Evolutionary conservation across 1,140 invertebrate genomes (phyloP), one percentile per base, ranked within the genome.

Genomic region (Phymorhynchus buccinoides): DNA sequence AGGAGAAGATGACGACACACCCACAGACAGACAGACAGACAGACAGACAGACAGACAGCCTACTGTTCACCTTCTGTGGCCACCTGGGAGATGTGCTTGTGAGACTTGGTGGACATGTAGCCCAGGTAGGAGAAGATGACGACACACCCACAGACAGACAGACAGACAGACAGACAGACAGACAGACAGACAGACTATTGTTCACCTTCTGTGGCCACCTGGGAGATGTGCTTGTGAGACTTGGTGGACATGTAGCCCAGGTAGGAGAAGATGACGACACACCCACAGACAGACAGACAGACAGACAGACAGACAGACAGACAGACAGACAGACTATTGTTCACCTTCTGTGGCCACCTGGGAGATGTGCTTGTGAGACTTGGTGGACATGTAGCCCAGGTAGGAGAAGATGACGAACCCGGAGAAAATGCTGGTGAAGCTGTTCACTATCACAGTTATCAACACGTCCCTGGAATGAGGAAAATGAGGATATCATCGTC

Each of bases 371-470:
- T 97, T 95, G 12, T 96, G 96, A 77, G 97, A 96, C 90, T 96
- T 95, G 52, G 96, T 94, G 14, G 97, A 95, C 95, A 98, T 97
- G 92, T 98, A 99, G 1, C 98, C 98, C 18, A 99, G 94, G 80
- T 98, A 97, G 0, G 97, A 97, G 94, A 99, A 99, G 35, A 99
- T 97, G 4, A 98, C 97, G 90, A 98, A 97, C 0, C 97, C 98
- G 30, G 97, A 97, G 94, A 97, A 97, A 85, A 99, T 96, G 92
- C 97, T 98, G 0, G 97, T 98, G 35, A 96, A 96, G 88, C 96
- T 96, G 93, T 98, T 98, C 1, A 98, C 95, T 14, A 90, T 89
- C 1, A 93, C 94, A 0, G 95, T 95, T 35, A 95, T 91, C 27
- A 95, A 87, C 85, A 96, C 96, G 91, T 97, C 96, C 82, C 96